Percentiles rank a stretch among this genome's conserved stretches.
These are phyloP conservation scores for Chrosomus eos DNA, from an alignment of 2,797 vertebrate genomes.

Conservation along the genomic window DNA sequence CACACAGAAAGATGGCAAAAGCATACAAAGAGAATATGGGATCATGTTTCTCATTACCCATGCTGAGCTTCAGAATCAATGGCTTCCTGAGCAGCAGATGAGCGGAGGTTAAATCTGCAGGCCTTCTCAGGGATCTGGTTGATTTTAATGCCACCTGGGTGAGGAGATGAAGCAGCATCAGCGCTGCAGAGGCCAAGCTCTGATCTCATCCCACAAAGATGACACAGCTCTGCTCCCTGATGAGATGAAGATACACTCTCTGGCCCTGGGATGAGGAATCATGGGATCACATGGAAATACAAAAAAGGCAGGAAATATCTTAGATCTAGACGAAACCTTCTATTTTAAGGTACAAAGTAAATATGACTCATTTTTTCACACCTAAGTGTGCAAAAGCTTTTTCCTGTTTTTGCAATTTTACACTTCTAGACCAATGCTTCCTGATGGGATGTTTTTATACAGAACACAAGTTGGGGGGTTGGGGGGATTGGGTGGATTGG, in stretches of 20 bases:
- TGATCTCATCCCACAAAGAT: constrained; percentile 43
- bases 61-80: constrained; percentile 42
- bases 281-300: constrained; percentile 34
- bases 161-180: constrained; percentile 43
- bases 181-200: constrained; percentile 41
- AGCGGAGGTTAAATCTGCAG: constrained; percentile 44
- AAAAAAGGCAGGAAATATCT: background rate
- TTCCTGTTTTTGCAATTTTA: background rate
- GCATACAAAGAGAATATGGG: constrained; percentile 66
- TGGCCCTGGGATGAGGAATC: constrained; percentile 14
- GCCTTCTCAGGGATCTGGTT: constrained; percentile 34
- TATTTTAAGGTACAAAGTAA: constrained; percentile 10
- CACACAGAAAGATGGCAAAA: constrained; percentile 51
- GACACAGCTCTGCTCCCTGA: constrained; percentile 38
- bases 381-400: background rate
- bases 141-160: constrained; percentile 44
- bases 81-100: constrained; percentile 47
- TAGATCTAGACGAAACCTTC: background rate
- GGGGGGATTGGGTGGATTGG: too few relatives aligned
- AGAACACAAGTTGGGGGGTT: too few relatives aligned
- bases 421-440: background rate
- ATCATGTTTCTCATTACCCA: constrained; percentile 51
- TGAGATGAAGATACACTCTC: constrained; percentile 43
- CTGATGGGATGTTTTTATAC: background rate
- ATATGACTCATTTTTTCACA: background rate